Evolutionary conservation across 2,888 invertebrate genomes (phyloP), one percentile per base, ranked within the genome.

Genomic region (Trilocha varians): DNA sequence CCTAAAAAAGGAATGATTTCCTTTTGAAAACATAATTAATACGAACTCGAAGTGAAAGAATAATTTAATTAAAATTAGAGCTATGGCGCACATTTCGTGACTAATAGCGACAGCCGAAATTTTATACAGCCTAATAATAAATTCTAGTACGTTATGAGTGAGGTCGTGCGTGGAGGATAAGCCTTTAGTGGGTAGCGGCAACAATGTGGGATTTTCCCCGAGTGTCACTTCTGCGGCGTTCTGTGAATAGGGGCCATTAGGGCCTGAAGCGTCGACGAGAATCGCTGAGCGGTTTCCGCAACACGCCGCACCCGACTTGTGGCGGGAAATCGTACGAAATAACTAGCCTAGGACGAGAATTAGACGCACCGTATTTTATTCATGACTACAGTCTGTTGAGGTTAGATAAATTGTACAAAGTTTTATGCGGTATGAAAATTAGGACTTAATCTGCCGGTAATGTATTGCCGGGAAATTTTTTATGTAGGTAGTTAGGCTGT

Each of bases 241-340:
- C 40, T 41, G 43, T 57, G 57, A 57, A 59, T 57, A 47, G 56
- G 44, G 44, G 51, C 56, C 55, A 58, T 58, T 56, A 55, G 48
- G 39, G 47, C 43, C 36, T 25, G 25, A 25, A 43, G 33, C 41
- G 45, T 42, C 45, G 40, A 33, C 43, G 48, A 45, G 49, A 50
- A 48, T 48, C 44, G 49, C 47, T 46, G 44, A 42, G 36, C 46
- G 38, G 47, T 47, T 50, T 53, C 52, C 50, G 47, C 36, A 44
- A 40, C 46, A 44, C 37, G 43, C 36, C 39, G 39, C 34, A 25
- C 39, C n/a, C 25, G 40, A 43, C 37, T 34, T 42, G 40, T 36
- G n/a, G 45, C 33, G 55, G 48, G 49, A 61, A 59, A 57, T 57
- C 46, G 45, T 48, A 45, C 52, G 49, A 50, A 51, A 60, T 52